Evolutionary conservation across 2,113 vertebrate genomes (phyloP).

Genomic region (Crotophaga sulcirostris): DNA sequence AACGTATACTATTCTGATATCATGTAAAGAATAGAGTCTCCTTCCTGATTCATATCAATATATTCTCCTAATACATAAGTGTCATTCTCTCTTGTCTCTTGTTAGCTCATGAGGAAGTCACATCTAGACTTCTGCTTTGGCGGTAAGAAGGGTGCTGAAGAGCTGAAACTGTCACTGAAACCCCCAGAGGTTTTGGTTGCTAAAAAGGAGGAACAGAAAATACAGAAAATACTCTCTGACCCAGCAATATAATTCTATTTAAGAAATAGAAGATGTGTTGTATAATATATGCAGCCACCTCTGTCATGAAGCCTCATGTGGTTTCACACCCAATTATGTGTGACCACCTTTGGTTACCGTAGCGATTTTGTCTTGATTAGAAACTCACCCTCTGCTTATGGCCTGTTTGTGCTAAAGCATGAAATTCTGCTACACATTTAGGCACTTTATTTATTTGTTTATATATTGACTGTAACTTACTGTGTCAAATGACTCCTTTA

Average conservation of each 20-base stretch:
- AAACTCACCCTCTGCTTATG: conserved; percentile 31
- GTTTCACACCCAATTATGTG: conserved; percentile 50
- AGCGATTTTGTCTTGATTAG: conserved; percentile 59
- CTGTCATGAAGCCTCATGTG: conserved; percentile 10
- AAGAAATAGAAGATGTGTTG: conserved; percentile 21
- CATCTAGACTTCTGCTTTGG: neutral
- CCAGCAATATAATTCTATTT: conserved; percentile 8
- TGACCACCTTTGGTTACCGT: conserved; percentile 64
- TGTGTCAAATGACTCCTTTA: neutral
- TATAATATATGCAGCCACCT: conserved; percentile 53
- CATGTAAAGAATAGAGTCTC: neutral
- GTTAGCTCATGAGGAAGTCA: neutral
- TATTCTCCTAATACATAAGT: neutral
- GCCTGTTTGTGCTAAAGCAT: conserved; percentile 9
- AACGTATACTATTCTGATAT: neutral
- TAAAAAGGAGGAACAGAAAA: neutral
- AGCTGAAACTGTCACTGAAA: neutral
- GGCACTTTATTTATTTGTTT: neutral
- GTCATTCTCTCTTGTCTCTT: neutral
- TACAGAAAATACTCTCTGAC: neutral
- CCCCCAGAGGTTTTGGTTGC: neutral
- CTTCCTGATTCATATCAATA: neutral
- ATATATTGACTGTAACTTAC: neutral
- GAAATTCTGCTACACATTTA: neutral
- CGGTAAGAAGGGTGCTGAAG: neutral